Evolutionary conservation across 1,140 invertebrate species (phyloP).

Genomic region (Drosophila ananassae): DNA sequence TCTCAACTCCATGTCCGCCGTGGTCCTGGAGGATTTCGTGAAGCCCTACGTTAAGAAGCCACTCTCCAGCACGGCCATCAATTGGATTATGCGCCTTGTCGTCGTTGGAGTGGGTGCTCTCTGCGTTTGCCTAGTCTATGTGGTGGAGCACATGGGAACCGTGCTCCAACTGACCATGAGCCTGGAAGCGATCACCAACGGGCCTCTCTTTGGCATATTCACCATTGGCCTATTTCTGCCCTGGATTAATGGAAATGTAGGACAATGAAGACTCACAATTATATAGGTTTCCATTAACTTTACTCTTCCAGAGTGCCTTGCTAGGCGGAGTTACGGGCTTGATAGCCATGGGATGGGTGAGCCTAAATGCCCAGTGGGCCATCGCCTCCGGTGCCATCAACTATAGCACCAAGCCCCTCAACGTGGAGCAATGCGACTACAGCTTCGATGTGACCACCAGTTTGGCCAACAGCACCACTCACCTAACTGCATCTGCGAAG

Average conservation of each 20-base stretch:
- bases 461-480: conserved; percentile 25
- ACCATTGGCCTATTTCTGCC: conserved; percentile 90
- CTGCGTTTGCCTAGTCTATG: conserved; percentile 85
- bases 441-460: conserved; percentile 70
- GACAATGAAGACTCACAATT: not conserved
- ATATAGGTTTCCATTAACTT: not conserved
- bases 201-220: conserved; percentile 91
- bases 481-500: conserved; percentile 42
- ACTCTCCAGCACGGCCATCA: conserved; percentile 85
- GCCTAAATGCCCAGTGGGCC: conserved; percentile 90
- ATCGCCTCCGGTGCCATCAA: conserved; percentile 87
- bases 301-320: conserved; percentile 88
- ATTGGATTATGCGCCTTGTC: conserved; percentile 86
- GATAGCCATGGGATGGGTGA: conserved; percentile 90
- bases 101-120: conserved; percentile 86
- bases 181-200: conserved; percentile 88
- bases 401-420: conserved; percentile 88
- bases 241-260: conserved; percentile 87
- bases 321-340: conserved; percentile 88
- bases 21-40: conserved; percentile 89
- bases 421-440: conserved; percentile 89
- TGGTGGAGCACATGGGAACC: conserved; percentile 86
- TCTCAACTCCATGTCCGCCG: conserved; percentile 91
- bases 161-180: conserved; percentile 85
- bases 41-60: conserved; percentile 84